These are phyloP conservation scores for Neoniphon sammara DNA, from an alignment of 2,797 vertebrate species.

Conservation along the genomic window DNA sequence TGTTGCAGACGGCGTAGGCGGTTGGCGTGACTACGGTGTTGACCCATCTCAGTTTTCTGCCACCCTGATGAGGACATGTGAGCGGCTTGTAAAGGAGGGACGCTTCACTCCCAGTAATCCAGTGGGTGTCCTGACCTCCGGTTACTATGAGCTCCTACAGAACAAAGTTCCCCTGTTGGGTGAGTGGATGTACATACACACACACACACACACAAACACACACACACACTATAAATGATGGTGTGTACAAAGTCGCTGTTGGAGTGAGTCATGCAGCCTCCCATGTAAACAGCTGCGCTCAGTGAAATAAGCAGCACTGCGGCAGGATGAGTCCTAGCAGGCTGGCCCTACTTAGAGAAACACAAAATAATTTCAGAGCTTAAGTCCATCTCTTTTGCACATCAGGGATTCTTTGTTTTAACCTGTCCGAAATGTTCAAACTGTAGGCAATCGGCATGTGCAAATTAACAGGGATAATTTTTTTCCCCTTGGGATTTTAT, in stretches of 20 bases:
- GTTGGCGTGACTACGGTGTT: slow-evolving; percentile 98
- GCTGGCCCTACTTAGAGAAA: neutral
- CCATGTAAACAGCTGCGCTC: slow-evolving; percentile 20
- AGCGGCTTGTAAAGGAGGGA: slow-evolving; percentile 96
- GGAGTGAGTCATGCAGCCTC: slow-evolving; percentile 30
- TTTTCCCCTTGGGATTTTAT: too few relatives aligned
- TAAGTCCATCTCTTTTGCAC: neutral
- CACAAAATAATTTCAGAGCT: neutral
- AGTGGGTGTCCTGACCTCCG: slow-evolving; percentile 95
- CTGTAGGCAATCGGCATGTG: too few relatives aligned
- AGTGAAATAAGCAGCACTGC: slow-evolving; percentile 52
- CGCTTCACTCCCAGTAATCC: slow-evolving; percentile 94
- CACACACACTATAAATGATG: neutral
- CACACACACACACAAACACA: neutral
- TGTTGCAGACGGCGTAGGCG: slow-evolving; percentile 98
- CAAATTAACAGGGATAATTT: too few relatives aligned
- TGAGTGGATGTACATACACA: slow-evolving; percentile 75
- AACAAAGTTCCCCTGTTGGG: slow-evolving; percentile 98
- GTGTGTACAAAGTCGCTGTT: slow-evolving; percentile 14
- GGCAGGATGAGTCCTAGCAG: slow-evolving; percentile 68
- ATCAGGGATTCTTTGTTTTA: neutral
- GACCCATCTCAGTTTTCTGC: slow-evolving; percentile 99
- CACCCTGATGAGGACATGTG: slow-evolving; percentile 96
- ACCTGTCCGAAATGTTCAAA: too few relatives aligned
- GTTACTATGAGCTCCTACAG: slow-evolving; percentile 96